These are phyloP conservation scores for Hyppa rectilinea DNA, from an alignment of 2,888 invertebrate species.

Conservation along the genomic window DNA sequence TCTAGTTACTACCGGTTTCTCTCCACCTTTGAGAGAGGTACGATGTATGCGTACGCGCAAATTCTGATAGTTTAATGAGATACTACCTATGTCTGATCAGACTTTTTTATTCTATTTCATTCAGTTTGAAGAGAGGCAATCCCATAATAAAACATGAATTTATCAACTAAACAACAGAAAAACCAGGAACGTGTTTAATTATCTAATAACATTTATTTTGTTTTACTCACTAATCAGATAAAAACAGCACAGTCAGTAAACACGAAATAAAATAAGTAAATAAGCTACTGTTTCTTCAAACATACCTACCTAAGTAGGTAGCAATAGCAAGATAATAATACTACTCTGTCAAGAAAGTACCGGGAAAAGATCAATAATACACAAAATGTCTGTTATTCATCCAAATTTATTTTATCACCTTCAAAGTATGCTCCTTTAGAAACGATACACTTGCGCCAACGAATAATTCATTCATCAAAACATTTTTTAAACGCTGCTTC, in stretches of 20 bases:
- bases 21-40: slow-evolving; percentile 24
- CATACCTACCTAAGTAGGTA: background rate
- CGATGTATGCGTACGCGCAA: slow-evolving; percentile 12
- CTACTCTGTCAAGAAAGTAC: too few relatives aligned
- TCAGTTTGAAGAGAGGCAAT: background rate
- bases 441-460: too few relatives aligned
- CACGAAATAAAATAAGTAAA: slow-evolving; percentile 36
- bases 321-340: background rate
- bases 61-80: slow-evolving; percentile 10
- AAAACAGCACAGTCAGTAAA: slow-evolving; percentile 17
- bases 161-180: background rate
- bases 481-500: too few relatives aligned
- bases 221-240: slow-evolving; percentile 40
- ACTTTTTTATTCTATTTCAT: background rate
- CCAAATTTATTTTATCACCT: too few relatives aligned
- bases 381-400: too few relatives aligned
- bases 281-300: slow-evolving; percentile 27
- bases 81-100: slow-evolving; percentile 8
- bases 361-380: too few relatives aligned
- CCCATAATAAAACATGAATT: background rate
- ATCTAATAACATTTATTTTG: slow-evolving; percentile 8
- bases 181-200: background rate
- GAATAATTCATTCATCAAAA: too few relatives aligned
- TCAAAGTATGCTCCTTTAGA: too few relatives aligned
- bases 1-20: slow-evolving; percentile 20